Conservation (phyloP, 2,797 vertebrate species). For the Crypturellus tataupa region DNA sequence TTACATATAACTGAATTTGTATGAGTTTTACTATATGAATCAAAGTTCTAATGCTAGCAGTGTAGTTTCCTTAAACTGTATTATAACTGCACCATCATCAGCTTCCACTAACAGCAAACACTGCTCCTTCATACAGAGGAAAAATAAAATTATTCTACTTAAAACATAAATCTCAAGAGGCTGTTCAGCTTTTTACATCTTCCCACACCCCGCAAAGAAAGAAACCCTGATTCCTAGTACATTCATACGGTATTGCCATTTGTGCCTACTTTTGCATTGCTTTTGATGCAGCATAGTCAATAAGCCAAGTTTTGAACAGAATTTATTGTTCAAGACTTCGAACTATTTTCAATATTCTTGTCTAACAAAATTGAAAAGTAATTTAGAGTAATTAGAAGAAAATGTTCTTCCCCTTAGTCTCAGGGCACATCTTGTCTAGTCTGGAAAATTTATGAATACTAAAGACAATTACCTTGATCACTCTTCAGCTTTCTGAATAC, state of each 20-base stretch:
- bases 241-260: not conserved
- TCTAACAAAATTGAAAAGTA: not conserved
- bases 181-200: not conserved
- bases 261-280: not conserved
- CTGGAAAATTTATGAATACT: not conserved
- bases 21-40: not conserved
- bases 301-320: not conserved
- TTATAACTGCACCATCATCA: not conserved
- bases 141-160: not conserved
- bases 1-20: not conserved
- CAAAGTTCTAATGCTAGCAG: not conserved
- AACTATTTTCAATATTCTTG: not conserved
- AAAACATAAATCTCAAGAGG: not conserved
- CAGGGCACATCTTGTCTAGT: not conserved
- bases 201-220: not conserved
- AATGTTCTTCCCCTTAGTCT: not conserved
- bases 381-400: not conserved
- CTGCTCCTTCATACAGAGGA: not conserved
- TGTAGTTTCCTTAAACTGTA: not conserved
- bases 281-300: not conserved
- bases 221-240: not conserved
- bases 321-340: not conserved
- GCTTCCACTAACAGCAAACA: not conserved
- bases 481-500: not conserved
- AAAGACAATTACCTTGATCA: slow-evolving; percentile 46